Conservation (phyloP, 2,113 vertebrate genomes). For the Morphnarchus princeps region DNA sequence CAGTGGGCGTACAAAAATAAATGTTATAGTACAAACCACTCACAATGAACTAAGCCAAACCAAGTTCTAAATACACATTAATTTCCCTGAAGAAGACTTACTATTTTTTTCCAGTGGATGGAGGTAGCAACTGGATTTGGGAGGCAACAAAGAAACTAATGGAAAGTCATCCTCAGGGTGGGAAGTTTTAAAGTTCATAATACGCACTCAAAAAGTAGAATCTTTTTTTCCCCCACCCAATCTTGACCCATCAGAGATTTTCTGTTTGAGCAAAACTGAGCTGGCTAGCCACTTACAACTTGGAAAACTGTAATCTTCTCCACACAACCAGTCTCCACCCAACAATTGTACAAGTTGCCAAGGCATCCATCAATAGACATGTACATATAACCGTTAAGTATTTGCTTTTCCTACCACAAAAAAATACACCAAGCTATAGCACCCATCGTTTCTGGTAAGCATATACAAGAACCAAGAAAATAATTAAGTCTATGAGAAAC, state of each 20-base stretch:
- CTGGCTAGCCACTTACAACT: not conserved
- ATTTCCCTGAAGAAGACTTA: not conserved
- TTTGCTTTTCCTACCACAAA: not conserved
- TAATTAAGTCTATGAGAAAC: not conserved
- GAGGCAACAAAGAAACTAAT: not conserved
- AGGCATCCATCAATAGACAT: not conserved
- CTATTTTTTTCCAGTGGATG: not conserved
- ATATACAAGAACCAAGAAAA: not conserved
- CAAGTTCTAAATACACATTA: not conserved
- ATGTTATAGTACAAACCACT: constrained; percentile 12
- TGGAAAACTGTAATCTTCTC: not conserved
- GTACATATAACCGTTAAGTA: not conserved
- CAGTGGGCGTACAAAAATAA: constrained; percentile 1
- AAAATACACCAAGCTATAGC: not conserved
- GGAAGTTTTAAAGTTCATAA: not conserved
- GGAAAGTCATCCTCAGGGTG: not conserved
- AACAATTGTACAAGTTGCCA: not conserved
- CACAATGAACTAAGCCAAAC: not conserved
- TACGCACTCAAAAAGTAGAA: not conserved
- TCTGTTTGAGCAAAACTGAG: not conserved
- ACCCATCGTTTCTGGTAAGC: not conserved
- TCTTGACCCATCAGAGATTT: not conserved
- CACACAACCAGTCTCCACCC: not conserved
- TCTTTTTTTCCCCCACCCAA: not conserved
- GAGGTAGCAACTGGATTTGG: not conserved